These are phyloP conservation scores for Notodonta dromedarius DNA, from an alignment of 2,888 invertebrate species.

Conservation along the genomic window DNA sequence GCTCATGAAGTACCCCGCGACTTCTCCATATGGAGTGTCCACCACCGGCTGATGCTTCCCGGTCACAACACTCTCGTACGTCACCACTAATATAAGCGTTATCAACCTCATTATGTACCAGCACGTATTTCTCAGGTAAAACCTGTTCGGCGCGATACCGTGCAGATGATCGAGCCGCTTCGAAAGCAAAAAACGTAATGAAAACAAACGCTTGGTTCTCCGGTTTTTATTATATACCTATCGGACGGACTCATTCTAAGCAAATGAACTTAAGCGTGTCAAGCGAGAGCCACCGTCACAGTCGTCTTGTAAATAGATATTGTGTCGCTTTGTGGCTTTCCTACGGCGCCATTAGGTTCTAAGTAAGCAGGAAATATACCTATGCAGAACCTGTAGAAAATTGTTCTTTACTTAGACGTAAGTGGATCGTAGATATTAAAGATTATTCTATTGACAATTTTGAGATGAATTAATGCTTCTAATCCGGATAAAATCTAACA, in stretches of 20 bases:
- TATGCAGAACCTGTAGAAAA: no score
- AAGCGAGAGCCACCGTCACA: constrained; percentile 4
- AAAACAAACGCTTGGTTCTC: constrained; percentile 46
- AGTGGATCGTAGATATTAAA: no score
- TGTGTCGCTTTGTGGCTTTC: constrained; percentile 14
- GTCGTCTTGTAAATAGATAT: neutral
- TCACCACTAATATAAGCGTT: constrained; percentile 20
- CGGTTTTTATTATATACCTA: constrained; percentile 53
- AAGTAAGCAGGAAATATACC: neutral
- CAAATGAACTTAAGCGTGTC: constrained; percentile 40
- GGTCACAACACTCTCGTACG: constrained; percentile 37
- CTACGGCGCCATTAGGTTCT: constrained; percentile 7
- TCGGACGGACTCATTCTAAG: constrained; percentile 34
- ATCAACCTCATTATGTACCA: constrained; percentile 13
- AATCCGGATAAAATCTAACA: no score
- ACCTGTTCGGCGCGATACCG: constrained; percentile 39
- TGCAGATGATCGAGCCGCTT: constrained; percentile 43
- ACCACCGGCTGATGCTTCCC: constrained; percentile 52
- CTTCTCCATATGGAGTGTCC: constrained; percentile 75
- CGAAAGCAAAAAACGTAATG: constrained; percentile 56
- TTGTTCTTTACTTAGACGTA: no score
- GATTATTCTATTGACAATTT: no score
- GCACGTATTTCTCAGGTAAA: constrained; percentile 27
- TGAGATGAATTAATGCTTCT: no score
- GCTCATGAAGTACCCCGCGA: constrained; percentile 81